A percentile compares a stretch with the other conserved stretches of the same genome.
Conservation (phyloP, 2,113 vertebrate genomes). For the Anoplopoma fimbria region DNA sequence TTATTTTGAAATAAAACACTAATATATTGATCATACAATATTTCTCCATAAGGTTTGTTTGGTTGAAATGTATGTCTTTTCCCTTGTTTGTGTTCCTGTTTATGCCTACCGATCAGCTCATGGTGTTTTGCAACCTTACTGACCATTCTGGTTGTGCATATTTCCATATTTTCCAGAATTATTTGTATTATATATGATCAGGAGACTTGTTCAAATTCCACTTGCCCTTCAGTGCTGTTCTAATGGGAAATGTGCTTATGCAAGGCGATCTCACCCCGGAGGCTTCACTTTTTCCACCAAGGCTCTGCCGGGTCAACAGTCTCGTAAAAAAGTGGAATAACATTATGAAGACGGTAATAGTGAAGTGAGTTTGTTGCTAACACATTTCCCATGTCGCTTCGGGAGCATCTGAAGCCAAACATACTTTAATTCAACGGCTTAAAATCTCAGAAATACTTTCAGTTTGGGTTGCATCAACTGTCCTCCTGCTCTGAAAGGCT, state of each 20-base stretch:
- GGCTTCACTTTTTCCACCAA: constrained; percentile 74
- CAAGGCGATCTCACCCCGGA: constrained; percentile 76
- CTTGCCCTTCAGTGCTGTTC: constrained; percentile 77
- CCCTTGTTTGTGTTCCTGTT: constrained; percentile 20
- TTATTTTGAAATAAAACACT: constrained; percentile 50
- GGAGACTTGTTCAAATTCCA: constrained; percentile 66
- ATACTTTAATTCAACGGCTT: constrained; percentile 60
- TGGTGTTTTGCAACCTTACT: constrained; percentile 24
- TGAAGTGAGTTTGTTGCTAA: constrained; percentile 72
- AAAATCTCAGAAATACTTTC: constrained; percentile 58
- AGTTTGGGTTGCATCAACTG: constrained; percentile 42
- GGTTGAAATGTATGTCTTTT: constrained; percentile 3
- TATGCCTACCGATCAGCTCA: background rate
- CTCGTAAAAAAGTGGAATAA: constrained; percentile 76
- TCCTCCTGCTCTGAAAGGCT: constrained; percentile 49
- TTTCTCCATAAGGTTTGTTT: constrained; percentile 30
- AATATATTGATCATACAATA: constrained; percentile 33
- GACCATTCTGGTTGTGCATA: constrained; percentile 20
- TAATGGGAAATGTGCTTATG: constrained; percentile 83
- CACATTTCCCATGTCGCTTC: constrained; percentile 69
- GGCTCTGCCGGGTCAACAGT: constrained; percentile 76
- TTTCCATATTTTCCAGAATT: constrained; percentile 59
- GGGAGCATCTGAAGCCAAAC: constrained; percentile 68
- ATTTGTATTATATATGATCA: constrained; percentile 53
- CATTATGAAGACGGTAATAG: constrained; percentile 76